Evolutionary conservation across 2,888 invertebrate genomes (phyloP).

Genomic region (Sacculina carcini): DNA sequence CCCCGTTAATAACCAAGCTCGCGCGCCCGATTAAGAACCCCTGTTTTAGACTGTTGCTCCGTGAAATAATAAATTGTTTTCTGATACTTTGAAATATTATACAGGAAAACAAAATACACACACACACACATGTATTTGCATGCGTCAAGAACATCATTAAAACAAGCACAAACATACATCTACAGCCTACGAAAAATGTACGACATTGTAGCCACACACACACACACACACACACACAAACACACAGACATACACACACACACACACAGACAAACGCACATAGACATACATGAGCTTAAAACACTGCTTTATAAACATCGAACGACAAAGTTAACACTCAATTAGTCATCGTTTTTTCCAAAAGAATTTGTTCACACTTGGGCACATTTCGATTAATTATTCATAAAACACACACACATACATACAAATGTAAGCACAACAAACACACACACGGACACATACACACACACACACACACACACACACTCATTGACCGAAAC

Average conservation of each 20-base stretch:
- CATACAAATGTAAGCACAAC: too few relatives aligned
- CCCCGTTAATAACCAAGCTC: too few relatives aligned
- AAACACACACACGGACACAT: too few relatives aligned
- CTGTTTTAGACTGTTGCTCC: too few relatives aligned
- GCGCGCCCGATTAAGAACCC: too few relatives aligned
- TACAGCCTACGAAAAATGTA: background rate
- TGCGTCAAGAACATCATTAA: background rate
- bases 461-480: too few relatives aligned
- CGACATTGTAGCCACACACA: background rate
- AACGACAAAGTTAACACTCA: background rate
- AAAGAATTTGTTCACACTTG: background rate
- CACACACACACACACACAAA: background rate
- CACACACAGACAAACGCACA: background rate
- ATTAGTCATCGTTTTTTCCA: background rate
- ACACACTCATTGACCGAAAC: too few relatives aligned
- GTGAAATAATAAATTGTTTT: too few relatives aligned
- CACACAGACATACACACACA: background rate
- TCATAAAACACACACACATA: too few relatives aligned
- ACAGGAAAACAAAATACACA: too few relatives aligned
- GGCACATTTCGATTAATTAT: background rate
- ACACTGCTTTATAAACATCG: background rate
- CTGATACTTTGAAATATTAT: too few relatives aligned
- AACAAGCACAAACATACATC: background rate
- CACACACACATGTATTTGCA: too few relatives aligned
- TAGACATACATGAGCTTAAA: background rate